Base-by-base conservation (phyloP, 2,888 invertebrate genomes). In the Conus canariensis region DNA sequence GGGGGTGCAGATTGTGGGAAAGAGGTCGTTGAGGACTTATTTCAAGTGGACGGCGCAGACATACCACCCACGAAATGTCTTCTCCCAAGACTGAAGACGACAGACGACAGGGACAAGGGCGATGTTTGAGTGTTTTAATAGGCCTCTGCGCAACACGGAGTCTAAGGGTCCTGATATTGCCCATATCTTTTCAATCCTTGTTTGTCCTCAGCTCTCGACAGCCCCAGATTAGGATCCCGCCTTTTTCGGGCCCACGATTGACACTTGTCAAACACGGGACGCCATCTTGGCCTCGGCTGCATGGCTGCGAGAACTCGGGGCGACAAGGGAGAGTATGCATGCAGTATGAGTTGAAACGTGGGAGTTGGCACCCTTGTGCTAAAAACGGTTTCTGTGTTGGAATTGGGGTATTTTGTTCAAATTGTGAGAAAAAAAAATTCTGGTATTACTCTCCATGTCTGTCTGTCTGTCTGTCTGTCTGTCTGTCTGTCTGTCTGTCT, bases 51-150 rank as follows among this genome's bases (percentile, higher is more conserved):
- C 22, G 19, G 16, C 5, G 8, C 83, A 56, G 58, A 58, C 83
- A 56, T 87, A 74, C 74, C 88, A 88, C 70, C 74, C 45, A 58
- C 67, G 88, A 45, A n/a, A 45, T n/a, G 45, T 56, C 70, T 45
- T 19, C 87, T 67, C 56, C 45, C 58, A 25, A 58, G 58, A 85
- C 59, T 85, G 19, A 6, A 59, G 8, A 67, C 45, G 56, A 80
- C 83, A 83, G 58, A 85, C 60, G 25, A 59, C 59, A 60, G n/a
- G 22, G 58, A 85, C 22, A n/a, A 85, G 60, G 58, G 60, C 16
- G 88, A 88, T 77, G 59, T 88, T 88, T 88, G 60, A 77, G 19
- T 74, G 88, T 88, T 88, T 88, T 88, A 82, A 88, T 82, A 88
- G 88, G 88, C 64, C 88, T 88, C 16, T 82, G 88, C 58, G 56